These are phyloP conservation scores for Sinonovacula constricta DNA, from an alignment of 1,140 invertebrate species.

Conservation along the genomic window DNA sequence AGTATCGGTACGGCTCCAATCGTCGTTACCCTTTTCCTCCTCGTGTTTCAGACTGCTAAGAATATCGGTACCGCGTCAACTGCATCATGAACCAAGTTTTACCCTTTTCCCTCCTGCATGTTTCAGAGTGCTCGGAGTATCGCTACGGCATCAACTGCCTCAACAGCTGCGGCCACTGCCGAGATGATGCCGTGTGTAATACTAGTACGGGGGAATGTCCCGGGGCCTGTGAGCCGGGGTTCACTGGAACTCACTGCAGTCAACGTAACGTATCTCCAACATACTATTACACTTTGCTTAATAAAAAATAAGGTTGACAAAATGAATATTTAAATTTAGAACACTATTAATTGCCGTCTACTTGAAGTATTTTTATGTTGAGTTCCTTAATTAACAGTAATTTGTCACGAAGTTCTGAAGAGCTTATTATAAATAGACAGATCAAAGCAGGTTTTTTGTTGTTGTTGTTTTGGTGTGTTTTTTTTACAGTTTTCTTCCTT, in stretches of 20 bases:
- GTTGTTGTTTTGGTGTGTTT: neutral
- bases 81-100: neutral
- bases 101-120: neutral
- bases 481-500: neutral
- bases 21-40: neutral
- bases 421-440: no score
- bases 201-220: conserved; percentile 55
- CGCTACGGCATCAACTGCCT: conserved; percentile 60
- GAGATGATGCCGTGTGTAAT: conserved; percentile 59
- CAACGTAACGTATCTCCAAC: conserved; percentile 55
- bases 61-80: neutral
- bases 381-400: neutral
- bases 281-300: neutral
- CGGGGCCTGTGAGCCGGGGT: conserved; percentile 59
- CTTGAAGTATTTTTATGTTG: neutral
- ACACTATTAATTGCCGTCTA: neutral
- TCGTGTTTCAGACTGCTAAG: no score
- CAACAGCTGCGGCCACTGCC: conserved; percentile 62
- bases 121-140: conserved; percentile 57
- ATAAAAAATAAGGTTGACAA: neutral
- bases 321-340: neutral
- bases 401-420: no score
- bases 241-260: conserved; percentile 53
- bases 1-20: neutral
- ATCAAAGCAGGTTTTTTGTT: neutral